Percentiles rank a stretch among this genome's conserved stretches.
Evolutionary conservation across 2,888 invertebrate genomes (phyloP).

Genomic region (Saturnia japonica): DNA sequence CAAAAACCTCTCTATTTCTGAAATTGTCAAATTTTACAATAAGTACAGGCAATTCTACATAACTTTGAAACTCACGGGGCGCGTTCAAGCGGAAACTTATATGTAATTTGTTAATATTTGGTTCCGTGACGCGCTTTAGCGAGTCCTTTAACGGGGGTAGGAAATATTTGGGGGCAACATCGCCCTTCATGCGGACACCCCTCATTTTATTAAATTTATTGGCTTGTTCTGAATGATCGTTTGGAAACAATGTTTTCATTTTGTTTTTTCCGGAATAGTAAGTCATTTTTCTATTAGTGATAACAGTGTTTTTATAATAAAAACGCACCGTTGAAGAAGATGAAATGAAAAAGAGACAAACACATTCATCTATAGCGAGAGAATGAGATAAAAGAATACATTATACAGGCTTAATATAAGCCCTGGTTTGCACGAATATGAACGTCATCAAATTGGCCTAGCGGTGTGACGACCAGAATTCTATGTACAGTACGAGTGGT

Average conservation of each 20-base stretch:
- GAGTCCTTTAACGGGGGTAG: background rate
- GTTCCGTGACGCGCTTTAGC: conserved; percentile 20
- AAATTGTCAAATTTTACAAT: background rate
- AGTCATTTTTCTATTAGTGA: background rate
- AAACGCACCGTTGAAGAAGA: too few species aligned
- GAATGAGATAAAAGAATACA: too few species aligned
- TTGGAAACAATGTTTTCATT: conserved; percentile 18
- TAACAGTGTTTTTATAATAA: background rate
- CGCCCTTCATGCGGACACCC: conserved; percentile 19
- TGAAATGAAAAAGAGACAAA: too few species aligned
- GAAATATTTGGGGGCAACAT: conserved; percentile 23
- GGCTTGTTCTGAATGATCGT: conserved; percentile 27
- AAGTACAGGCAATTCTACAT: background rate
- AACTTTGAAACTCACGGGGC: conserved; percentile 1
- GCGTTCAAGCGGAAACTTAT: conserved; percentile 25
- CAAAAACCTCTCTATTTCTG: too few species aligned
- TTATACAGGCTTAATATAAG: too few species aligned
- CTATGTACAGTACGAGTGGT: too few species aligned
- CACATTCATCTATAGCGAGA: too few species aligned
- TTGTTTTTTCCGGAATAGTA: conserved; percentile 2
- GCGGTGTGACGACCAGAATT: too few species aligned
- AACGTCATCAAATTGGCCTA: too few species aligned
- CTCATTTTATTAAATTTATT: conserved; percentile 22
- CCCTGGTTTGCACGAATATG: too few species aligned
- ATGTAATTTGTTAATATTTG: conserved; percentile 30